Evolutionary conservation across 1,140 invertebrate species (phyloP), one percentile per base, ranked within the genome.

Genomic region (Drosophila nikananu): DNA sequence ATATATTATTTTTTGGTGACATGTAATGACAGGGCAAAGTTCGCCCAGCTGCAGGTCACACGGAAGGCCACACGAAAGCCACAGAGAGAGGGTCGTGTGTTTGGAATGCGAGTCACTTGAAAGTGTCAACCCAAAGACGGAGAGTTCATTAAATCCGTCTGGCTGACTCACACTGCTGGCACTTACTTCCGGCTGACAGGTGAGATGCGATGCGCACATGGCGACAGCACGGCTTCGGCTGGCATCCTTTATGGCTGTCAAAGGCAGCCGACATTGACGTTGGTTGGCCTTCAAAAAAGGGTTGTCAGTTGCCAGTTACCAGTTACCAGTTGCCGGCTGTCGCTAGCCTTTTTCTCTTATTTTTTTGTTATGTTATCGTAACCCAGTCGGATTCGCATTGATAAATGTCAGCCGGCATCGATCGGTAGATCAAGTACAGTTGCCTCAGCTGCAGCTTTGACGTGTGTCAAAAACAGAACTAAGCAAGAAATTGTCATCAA

Each of bases 71-170:
- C 2, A n/a, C 7, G 7, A 8, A 19, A 49, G n/a, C 23, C 44
- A 66, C 27, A 30, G 25, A 12, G 25, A 12, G 48, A 19, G 32
- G 21, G 19, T 27, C 30, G 30, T 13, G 21, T 23, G 21, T n/a
- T 39, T 32, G 61, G 37, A 65, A 52, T 68, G 48, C 27, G 27
- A 70, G 66, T 21, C 61, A 71, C 67, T 71, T 71, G 67, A 70
- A 54, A 42, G 23, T 52, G 62, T 49, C 64, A 46, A n/a, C n/a
- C 17, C 39, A 15, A 13, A 63, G 41, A 55, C 46, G 30, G 13
- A 15, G 64, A 44, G 67, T 67, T 70, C 52, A 68, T 71, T 55
- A 67, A 52, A 52, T 73, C 67, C 58, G 39, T 37, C 44, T 62
- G 57, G 17, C 49, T 37, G 57, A 17, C 54, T 68, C 37, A 42